Base-by-base conservation (phyloP, 2,797 vertebrate species). In the Bradypodion pumilum region DNA sequence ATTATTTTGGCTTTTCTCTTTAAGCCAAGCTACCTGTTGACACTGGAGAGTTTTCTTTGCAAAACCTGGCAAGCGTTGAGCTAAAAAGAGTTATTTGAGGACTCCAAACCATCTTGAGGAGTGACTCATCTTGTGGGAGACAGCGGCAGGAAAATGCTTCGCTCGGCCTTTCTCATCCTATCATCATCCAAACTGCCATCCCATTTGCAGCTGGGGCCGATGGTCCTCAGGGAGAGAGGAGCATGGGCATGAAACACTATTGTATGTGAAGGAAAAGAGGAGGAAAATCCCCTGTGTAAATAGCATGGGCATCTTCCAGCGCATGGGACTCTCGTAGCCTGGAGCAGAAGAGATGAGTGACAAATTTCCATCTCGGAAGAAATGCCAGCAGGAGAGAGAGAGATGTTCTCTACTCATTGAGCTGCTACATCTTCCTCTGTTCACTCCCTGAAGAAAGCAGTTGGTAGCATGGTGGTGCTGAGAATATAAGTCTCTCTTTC, bases 311-410 rank as follows among this genome's bases (percentile, higher is more conserved):
- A 1, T 27, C 13, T 69, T 25, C 27, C 25, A 27, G 44, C 52
- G 6, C 46, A 69, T 52, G 32, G n/a, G n/a, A n/a, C n/a, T n/a
- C 2, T n/a, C 2, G 1, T 0, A 27, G 19, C 23, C 10, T 42
- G 65, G 19, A 69, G 8, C 32, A 29, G 16, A 65, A 23, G 29
- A 37, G 74, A 21, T 76, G 52, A 60, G 35, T 2, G 52, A 2
- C 19, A 37, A 3, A 21, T 12, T 49, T n/a, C n/a, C 46, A 49
- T 49, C 6, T 49, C 46, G 13, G 13, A 49, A 49, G 46, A 49
- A 49, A 49, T 12, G 46, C 46, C 4, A 12, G 46, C 46, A 49
- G 13, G 46, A 49, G 46, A 49, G 46, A 49, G 46, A 49, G 4
- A 6, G 49, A 8, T 7, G 46, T 49, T 49, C 46, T 49, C 7